Evolutionary conservation across 1,140 invertebrate genomes (phyloP), one percentile per base, ranked within the genome.

Genomic region (Drosophila ogumai): DNA sequence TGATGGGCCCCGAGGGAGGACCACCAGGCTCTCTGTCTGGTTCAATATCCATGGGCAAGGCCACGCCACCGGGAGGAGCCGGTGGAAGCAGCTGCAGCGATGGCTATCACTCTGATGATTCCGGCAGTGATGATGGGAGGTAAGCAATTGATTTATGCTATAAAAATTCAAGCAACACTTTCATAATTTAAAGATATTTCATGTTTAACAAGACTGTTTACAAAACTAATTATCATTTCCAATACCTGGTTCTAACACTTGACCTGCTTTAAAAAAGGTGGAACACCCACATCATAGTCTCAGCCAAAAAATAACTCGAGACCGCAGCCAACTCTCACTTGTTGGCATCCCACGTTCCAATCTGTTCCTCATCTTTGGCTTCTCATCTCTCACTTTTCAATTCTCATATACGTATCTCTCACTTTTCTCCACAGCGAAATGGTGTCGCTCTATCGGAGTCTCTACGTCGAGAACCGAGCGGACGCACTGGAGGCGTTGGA

Each of bases 401-500:
- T 54, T 54, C 52, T 54, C 52, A 54, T 15, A 38, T 22, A 15
- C 15, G 76, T 52, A 17, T 68, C 74, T 46, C 44, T 71, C 25
- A 60, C 15, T 60, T 25, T 73, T 56, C 54, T 78, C 44, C 66
- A 55, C 82, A 94, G 93, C 75, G 94, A 94, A 92, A 92, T 98
- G 65, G 95, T 98, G 43, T 95, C 96, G 40, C 95, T 95, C 75
- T 99, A 98, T 93, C 96, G 95, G 10, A 95, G 95, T 74, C 94
- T 99, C 50, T 99, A 98, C 93, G 95, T 96, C 44, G 95, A 96
- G 82, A 96, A 96, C n/a, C 94, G 97, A 61, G 95, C 97, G 15
- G 96, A 98, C 75, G 96, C 97, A 3, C 93, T 99, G 74, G 97
- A 98, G 84, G 96, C 97, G 10, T 93, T 99, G 43, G 96, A 98